Evolutionary conservation across 2,888 invertebrate genomes (phyloP).

Genomic region (Hemistola chrysoprasaria): DNA sequence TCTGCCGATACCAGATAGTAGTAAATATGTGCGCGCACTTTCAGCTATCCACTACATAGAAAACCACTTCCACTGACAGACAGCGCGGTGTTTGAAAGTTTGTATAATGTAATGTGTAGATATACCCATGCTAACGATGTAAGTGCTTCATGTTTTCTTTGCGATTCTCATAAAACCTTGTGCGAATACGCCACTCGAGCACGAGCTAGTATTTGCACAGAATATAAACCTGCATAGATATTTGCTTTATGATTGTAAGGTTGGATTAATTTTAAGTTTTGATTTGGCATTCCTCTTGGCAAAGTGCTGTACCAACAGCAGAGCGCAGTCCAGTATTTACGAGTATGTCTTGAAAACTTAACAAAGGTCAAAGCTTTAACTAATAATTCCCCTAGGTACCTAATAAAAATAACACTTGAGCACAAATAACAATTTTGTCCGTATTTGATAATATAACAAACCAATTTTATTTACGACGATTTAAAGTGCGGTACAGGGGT

Average conservation of each 20-base stretch:
- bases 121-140: conserved; percentile 2
- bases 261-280: conserved; percentile 6
- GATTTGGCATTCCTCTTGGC: conserved; percentile 4
- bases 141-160: conserved; percentile 7
- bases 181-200: conserved; percentile 6
- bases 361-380: conserved; percentile 8
- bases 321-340: conserved; percentile 9
- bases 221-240: conserved; percentile 1
- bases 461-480: too few species aligned
- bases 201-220: conserved; percentile 11
- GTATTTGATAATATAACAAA: background rate
- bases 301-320: conserved; percentile 15
- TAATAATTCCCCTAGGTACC: too few species aligned
- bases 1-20: conserved; percentile 30
- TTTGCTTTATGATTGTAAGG: conserved; percentile 2
- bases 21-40: conserved; percentile 32
- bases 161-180: conserved; percentile 7
- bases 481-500: too few species aligned
- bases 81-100: conserved; percentile 42
- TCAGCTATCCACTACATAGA: conserved; percentile 47
- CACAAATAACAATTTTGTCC: background rate
- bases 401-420: too few species aligned
- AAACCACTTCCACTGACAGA: conserved; percentile 50
- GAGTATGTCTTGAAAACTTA: conserved; percentile 8
- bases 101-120: conserved; percentile 32